These are phyloP conservation scores for Hippocampus abdominalis DNA, from an alignment of 2,113 vertebrate species.

Conservation along the genomic window DNA sequence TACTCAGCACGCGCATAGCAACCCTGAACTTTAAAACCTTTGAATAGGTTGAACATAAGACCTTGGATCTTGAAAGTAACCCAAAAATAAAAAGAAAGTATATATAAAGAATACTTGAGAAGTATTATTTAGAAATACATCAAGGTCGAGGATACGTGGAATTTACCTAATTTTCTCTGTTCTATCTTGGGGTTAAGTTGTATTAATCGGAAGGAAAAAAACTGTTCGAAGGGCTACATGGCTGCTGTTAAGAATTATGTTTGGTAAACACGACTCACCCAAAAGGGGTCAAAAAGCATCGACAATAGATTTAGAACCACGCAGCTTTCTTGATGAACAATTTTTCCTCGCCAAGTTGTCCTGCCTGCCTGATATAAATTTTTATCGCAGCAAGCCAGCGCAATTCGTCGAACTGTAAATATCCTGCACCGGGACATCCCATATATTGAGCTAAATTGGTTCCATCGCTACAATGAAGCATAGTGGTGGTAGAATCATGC, in stretches of 20 bases:
- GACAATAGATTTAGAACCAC: neutral
- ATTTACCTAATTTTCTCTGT: conserved; percentile 10
- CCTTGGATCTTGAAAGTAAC: no score
- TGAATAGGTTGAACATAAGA: no score
- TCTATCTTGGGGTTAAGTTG: conserved; percentile 1
- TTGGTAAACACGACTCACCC: neutral
- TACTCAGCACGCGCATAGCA: no score
- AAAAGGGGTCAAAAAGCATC: neutral
- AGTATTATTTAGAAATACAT: neutral
- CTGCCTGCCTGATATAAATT: conserved; percentile 1
- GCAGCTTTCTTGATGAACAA: conserved; percentile 1
- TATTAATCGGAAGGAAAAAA: conserved; percentile 1
- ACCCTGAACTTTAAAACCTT: no score
- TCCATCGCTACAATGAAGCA: neutral
- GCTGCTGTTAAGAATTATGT: conserved; percentile 4
- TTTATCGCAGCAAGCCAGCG: conserved; percentile 1
- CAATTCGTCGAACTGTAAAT: conserved; percentile 6
- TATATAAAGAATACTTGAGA: no score
- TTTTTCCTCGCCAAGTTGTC: neutral
- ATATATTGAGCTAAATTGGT: conserved; percentile 3
- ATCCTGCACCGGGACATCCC: conserved; percentile 1
- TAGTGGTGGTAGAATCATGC: neutral
- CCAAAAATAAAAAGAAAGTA: no score
- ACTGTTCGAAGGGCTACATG: neutral
- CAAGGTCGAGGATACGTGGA: conserved; percentile 17